Conservation (phyloP, 2,113 vertebrate species). For the Oncorhynchus keta region DNA sequence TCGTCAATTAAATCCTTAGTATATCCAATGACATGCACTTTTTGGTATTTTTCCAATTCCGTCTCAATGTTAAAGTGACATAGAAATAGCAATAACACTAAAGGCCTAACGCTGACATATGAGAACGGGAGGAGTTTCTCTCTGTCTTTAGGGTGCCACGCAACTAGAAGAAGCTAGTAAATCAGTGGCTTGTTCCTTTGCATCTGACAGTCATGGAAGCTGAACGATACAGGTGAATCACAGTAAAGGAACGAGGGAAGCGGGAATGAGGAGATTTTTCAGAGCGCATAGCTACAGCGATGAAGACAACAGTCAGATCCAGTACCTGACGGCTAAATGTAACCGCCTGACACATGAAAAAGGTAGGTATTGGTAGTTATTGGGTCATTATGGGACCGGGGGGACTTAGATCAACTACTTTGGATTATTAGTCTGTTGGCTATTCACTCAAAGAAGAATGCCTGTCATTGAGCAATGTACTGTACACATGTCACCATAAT, state of each 20-base stretch:
- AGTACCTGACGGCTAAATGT: slow-evolving; percentile 75
- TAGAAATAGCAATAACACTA: too few relatives aligned
- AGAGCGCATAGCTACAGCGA: slow-evolving; percentile 43
- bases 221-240: neutral
- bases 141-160: neutral
- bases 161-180: neutral
- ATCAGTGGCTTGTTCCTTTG: neutral
- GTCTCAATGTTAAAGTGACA: too few relatives aligned
- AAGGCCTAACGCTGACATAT: neutral
- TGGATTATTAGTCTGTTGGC: neutral
- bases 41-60: too few relatives aligned
- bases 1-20: too few relatives aligned
- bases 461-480: too few relatives aligned
- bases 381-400: neutral
- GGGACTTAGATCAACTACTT: neutral
- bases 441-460: too few relatives aligned
- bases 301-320: slow-evolving; percentile 73
- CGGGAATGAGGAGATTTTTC: slow-evolving; percentile 74
- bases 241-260: neutral
- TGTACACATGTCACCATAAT: too few relatives aligned
- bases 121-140: neutral
- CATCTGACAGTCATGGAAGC: slow-evolving; percentile 18
- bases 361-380: slow-evolving; percentile 49
- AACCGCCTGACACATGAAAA: slow-evolving; percentile 68
- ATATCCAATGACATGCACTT: too few relatives aligned